Base-by-base conservation (phyloP, 2,888 invertebrate genomes). In the Drosophila peninsularis region DNA sequence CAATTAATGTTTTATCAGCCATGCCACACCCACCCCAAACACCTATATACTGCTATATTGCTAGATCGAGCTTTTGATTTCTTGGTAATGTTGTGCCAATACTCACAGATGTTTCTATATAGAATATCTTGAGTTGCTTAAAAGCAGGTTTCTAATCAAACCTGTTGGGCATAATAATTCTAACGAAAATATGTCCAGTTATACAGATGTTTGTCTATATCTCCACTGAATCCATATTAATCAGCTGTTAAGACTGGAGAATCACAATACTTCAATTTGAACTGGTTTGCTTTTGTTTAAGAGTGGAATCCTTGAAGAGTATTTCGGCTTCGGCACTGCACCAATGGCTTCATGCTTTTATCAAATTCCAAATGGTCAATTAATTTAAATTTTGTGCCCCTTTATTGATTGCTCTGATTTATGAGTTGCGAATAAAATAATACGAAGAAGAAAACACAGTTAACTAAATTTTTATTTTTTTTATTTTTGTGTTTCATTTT, bases 401-500 rank as follows among this genome's bases (percentile, higher is more conserved):
- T 85, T 85, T 50, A 69, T 69, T 76, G 60, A 76, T 71, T 69
- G 68, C 50, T 34, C 21, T 70, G 63, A 76, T 72, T 82, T 63
- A 27, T 34, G 34, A 32, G 32, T 36, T 50, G 27, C 36, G 27
- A 45, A 45, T 45, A 44, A 24, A 53, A 42, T 34, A 5, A 10
- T 4, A 21, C 58, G 19, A 41, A 41, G 21, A 55, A 41, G 11
- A 53, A 52, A 39, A 56, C 57, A 47, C 30, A 41, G 45, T 47
- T 53, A 11, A 70, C 36, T 56, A 54, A 44, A 17, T 47, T 45
- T 52, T 80, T 71, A 77, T 64, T 58, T 55, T 73, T 73, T 83
- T 82, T 82, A 72, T 71, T 80, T 80, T 80, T 61, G 60, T 73
- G 60, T 80, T 81, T 78, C 14, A 54, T 62, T 61, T 70, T 55